Base-by-base conservation (phyloP, 2,113 vertebrate species). In the Lasiurus borealis region DNA sequence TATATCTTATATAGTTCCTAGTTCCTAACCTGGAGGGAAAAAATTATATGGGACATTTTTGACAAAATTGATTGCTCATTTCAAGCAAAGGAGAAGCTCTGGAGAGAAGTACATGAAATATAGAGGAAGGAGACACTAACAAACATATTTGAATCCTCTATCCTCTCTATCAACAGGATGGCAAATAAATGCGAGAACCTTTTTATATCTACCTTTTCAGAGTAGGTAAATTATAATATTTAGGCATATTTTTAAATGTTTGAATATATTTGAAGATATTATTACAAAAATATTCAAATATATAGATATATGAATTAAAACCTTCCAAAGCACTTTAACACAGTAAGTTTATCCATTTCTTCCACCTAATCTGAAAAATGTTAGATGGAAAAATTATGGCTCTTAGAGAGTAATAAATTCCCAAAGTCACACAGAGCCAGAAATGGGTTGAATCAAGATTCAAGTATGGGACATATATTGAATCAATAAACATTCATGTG, bases 261-360 rank as follows among this genome's bases (percentile, higher is more conserved):
- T 48, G 8, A 5, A 93, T 36, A 25, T 48, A 83, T 91, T 59
- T 78, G 68, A 81, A 85, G 1, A 31, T 0, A 50, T 1, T 1
- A 62, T 50, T 64, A 66, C 62, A 18, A 93, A 89, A 84, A 46
- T 82, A 78, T 84, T 89, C 8, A 88, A 44, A 18, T 57, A 85
- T 36, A 1, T 13, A 36, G 1, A 27, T 36, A 44, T 23, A 5
- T 90, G 80, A 57, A n/a, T 62, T 78, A 48, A 88, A n/a, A 40
- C 12, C 52, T 92, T 95, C 91, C 73, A 85, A 83, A 76, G 10
- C 3, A 59, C 2, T 71, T 66, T 57, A 90, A 46, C 52, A 9
- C 62, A 62, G 16, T 92, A 92, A 88, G 0, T 46, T 64, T 68
- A 40, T 54, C 25, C 40, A 10, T 54, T 93, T 25, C 27, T 75